Conservation (phyloP, 2,113 vertebrate genomes). For the Phodopus roborovskii region DNA sequence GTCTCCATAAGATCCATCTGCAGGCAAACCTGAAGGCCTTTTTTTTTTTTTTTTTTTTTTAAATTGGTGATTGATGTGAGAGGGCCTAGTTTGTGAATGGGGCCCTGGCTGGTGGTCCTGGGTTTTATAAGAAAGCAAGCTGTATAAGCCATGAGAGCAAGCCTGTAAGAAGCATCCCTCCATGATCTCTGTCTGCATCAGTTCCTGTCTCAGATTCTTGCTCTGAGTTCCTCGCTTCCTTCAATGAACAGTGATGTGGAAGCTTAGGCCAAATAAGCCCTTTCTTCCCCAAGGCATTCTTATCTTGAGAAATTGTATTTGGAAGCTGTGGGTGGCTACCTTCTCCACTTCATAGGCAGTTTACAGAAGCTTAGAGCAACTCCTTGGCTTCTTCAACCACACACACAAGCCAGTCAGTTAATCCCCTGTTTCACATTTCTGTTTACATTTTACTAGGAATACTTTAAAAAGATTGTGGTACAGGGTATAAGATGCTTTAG, state of each 20-base stretch:
- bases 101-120: background rate
- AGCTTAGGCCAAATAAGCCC: background rate
- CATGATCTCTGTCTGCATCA: background rate
- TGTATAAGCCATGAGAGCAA: background rate
- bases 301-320: background rate
- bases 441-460: background rate
- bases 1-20: background rate
- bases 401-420: background rate
- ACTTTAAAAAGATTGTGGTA: background rate
- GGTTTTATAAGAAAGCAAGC: background rate
- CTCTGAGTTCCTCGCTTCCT: background rate
- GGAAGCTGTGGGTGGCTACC: background rate
- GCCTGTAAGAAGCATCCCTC: background rate
- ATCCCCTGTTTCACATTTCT: background rate
- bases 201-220: background rate
- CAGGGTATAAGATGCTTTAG: background rate
- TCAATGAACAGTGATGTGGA: background rate
- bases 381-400: background rate
- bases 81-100: too few relatives aligned
- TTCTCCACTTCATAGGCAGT: background rate
- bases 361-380: background rate
- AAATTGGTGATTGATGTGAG: background rate
- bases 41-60: background rate
- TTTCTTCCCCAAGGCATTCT: background rate
- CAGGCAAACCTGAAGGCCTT: background rate